These are phyloP conservation scores for Thalassoma bifasciatum DNA, from an alignment of 2,113 vertebrate species.

Conservation along the genomic window DNA sequence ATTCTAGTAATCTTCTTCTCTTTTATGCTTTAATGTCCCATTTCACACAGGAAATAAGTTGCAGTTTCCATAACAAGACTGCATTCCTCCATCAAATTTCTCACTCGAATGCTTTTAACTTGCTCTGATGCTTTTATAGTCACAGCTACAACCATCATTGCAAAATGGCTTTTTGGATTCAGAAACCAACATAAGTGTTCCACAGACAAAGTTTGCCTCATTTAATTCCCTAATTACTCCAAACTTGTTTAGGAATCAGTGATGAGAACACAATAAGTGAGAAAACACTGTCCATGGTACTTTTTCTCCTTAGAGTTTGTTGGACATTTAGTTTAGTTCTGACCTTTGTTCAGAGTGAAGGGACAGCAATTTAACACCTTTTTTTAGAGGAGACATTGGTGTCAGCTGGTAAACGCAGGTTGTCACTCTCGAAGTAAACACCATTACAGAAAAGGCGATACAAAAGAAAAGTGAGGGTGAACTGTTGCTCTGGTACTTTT, in stretches of 20 bases:
- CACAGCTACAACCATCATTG: constrained; percentile 35
- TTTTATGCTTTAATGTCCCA: too few relatives aligned
- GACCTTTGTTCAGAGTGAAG: constrained; percentile 47
- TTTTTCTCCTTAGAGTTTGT: constrained; percentile 39
- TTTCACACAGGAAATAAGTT: constrained; percentile 31
- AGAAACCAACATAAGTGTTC: constrained; percentile 44
- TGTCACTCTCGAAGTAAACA: constrained; percentile 30
- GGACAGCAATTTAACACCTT: constrained; percentile 28
- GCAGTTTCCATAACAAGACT: constrained; percentile 30
- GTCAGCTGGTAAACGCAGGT: constrained; percentile 19
- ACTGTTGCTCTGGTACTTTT: constrained; percentile 26
- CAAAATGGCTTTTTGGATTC: constrained; percentile 40
- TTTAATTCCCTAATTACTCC: constrained; percentile 68
- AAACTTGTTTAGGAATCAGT: constrained; percentile 55
- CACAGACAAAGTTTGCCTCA: constrained; percentile 33
- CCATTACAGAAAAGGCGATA: neutral
- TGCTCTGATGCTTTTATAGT: constrained; percentile 22
- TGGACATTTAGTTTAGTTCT: constrained; percentile 56
- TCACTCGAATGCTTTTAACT: constrained; percentile 45
- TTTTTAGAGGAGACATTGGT: constrained; percentile 25
- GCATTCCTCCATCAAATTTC: constrained; percentile 24
- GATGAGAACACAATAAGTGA: constrained; percentile 29
- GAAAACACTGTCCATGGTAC: constrained; percentile 7
- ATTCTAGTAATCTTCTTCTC: neutral
- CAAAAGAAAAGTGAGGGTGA: neutral